phyloP scores from a whole-genome alignment of 2,888 invertebrate genomes.

The Pheosia gnoma region DNA sequence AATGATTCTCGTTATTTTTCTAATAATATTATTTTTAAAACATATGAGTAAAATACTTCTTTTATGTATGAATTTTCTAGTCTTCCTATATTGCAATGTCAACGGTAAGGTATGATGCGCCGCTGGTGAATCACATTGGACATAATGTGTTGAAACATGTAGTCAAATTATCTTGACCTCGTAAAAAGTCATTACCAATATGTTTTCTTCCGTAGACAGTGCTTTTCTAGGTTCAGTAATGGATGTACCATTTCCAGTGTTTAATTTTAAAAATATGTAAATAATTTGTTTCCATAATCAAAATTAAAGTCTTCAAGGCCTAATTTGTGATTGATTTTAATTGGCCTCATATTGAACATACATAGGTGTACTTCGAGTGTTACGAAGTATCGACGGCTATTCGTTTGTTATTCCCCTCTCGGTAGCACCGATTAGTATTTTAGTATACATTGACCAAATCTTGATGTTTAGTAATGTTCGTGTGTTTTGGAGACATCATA shows the following conservation, averaged over 20 bases:
- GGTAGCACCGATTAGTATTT: slow-evolving; percentile 19
- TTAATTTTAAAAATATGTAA: slow-evolving; percentile 36
- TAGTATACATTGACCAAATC: slow-evolving; percentile 66
- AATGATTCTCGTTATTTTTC: slow-evolving; percentile 34
- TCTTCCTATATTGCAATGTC: slow-evolving; percentile 42
- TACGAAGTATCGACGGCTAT: slow-evolving; percentile 39
- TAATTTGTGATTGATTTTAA: slow-evolving; percentile 38
- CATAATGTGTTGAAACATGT: background rate
- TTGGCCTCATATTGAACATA: slow-evolving; percentile 38
- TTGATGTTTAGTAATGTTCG: slow-evolving; percentile 61
- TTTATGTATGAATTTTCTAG: slow-evolving; percentile 39
- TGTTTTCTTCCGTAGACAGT: slow-evolving; percentile 34
- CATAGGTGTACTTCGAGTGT: slow-evolving; percentile 54
- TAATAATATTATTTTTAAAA: slow-evolving; percentile 32
- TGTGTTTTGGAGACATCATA: slow-evolving; percentile 65
- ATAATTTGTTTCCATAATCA: slow-evolving; percentile 31
- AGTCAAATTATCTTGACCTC: background rate
- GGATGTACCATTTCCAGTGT: slow-evolving; percentile 30
- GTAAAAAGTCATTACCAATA: slow-evolving; percentile 23
- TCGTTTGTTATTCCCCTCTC: slow-evolving; percentile 10
- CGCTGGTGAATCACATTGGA: background rate
- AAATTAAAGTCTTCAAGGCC: slow-evolving; percentile 41
- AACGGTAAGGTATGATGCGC: slow-evolving; percentile 36
- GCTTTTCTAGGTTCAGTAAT: slow-evolving; percentile 36
- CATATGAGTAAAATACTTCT: slow-evolving; percentile 30